These are phyloP conservation scores for Pycnonotus jocosus DNA, from an alignment of 2,113 vertebrate species.

Conservation along the genomic window DNA sequence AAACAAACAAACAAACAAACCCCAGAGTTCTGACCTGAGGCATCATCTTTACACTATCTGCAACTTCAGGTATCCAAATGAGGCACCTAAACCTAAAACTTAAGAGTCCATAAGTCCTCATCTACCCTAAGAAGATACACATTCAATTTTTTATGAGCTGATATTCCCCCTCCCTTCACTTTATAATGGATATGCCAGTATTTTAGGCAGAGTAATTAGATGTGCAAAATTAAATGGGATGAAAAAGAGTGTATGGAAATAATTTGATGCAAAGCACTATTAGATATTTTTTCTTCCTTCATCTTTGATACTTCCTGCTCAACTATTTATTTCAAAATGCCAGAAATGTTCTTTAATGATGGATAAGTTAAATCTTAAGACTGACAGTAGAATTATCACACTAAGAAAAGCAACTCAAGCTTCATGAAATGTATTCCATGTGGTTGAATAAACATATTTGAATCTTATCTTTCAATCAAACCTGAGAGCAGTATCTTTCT, in stretches of 20 bases:
- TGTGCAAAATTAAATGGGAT: background rate
- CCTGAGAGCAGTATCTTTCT: background rate
- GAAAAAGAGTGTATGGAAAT: background rate
- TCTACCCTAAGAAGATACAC: background rate
- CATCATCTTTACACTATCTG: background rate
- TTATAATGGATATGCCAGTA: background rate
- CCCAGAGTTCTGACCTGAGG: background rate
- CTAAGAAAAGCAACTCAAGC: background rate
- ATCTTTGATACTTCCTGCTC: background rate
- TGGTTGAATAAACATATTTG: background rate
- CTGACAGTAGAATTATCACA: background rate
- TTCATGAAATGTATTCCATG: background rate
- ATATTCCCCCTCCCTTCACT: background rate
- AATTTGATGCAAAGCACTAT: background rate
- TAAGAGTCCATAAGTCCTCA: background rate
- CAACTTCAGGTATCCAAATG: background rate
- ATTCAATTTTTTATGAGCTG: background rate
- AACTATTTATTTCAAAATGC: background rate
- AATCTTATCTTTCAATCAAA: background rate
- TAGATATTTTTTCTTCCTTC: background rate
- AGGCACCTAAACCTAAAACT: background rate
- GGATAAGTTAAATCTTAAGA: background rate
- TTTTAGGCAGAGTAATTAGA: background rate
- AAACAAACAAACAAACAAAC: too few relatives aligned
- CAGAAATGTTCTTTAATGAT: background rate